Evolutionary conservation across 2,113 vertebrate genomes (phyloP).

Genomic region (Bungarus multicinctus): DNA sequence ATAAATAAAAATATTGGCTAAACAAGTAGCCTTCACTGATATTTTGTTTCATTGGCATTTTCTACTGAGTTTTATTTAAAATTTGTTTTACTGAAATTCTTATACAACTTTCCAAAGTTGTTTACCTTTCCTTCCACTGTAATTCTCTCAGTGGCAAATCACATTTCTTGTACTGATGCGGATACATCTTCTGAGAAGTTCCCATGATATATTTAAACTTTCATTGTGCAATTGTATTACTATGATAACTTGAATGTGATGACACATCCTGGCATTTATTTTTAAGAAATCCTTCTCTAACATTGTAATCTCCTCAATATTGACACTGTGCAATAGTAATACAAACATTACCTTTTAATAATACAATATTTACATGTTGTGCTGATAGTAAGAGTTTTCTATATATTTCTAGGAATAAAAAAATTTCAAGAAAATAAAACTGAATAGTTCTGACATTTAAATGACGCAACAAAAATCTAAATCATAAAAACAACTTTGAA

Average conservation of each 20-base stretch:
- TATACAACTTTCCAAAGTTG: neutral
- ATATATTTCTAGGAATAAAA: neutral
- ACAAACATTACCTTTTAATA: neutral
- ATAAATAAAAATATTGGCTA: neutral
- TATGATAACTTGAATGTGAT: neutral
- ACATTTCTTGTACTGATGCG: neutral
- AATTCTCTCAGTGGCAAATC: neutral
- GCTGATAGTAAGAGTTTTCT: neutral
- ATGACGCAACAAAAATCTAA: neutral
- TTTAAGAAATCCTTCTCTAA: neutral
- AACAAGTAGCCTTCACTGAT: neutral
- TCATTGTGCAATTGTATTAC: neutral
- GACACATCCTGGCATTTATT: neutral
- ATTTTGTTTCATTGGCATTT: neutral
- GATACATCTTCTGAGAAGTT: neutral
- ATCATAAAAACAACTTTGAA: neutral
- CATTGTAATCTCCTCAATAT: neutral
- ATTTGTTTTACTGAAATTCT: neutral
- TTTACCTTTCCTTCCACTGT: neutral
- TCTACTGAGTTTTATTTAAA: neutral
- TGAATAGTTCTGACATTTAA: neutral
- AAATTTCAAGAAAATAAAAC: neutral
- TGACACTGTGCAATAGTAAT: neutral
- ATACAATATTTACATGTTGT: neutral
- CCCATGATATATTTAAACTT: neutral